Base-by-base conservation (phyloP, 2,113 vertebrate genomes). In the Notarius lentiginosus region DNA sequence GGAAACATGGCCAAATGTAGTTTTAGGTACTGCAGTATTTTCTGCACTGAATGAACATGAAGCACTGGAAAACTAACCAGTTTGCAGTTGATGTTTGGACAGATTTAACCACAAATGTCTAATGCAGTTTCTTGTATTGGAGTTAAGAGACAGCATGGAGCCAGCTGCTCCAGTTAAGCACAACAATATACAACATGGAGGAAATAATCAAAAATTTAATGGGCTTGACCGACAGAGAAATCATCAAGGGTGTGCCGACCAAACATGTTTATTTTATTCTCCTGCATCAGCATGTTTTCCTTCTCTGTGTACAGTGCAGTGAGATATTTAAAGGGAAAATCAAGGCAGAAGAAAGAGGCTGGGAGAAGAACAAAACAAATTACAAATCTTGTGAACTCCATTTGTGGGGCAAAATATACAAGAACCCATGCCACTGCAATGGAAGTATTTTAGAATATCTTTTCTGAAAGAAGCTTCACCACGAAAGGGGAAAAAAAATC, bases 171-270 rank as follows among this genome's bases (percentile, higher is more conserved):
- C 77, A 79, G 79, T 85, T 84, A 87, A 85, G 79, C 84, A 76
- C 89, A 91, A 90, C 87, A 93, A 85, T 90, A 91, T 91, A 94
- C 93, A 92, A 94, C 91, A 91, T 92, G 89, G 91, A 96, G 95
- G 95, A 96, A 96, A 95, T 91, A 90, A 96, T 96, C 94, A 96
- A 96, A 96, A 95, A 96, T 97, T 94, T 94, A 96, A 94, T 94
- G 91, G 92, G 88, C 93, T 91, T 90, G 94, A 94, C 92, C 95
- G 96, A 97, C 94, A 96, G 91, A 96, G 94, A 96, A 96, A 95
- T 94, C 96, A 96, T 95, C 95, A 94, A 96, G 96, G 96, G 95
- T 92, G 95, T 95, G 95, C 93, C 95, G 88, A 90, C 93, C 94
- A 96, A 96, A 95, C 87, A 93, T 90, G 91, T 95, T 89, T 95